phyloP scores from a whole-genome alignment of 2,888 invertebrate genomes.

The Cryptus viduatorius region DNA sequence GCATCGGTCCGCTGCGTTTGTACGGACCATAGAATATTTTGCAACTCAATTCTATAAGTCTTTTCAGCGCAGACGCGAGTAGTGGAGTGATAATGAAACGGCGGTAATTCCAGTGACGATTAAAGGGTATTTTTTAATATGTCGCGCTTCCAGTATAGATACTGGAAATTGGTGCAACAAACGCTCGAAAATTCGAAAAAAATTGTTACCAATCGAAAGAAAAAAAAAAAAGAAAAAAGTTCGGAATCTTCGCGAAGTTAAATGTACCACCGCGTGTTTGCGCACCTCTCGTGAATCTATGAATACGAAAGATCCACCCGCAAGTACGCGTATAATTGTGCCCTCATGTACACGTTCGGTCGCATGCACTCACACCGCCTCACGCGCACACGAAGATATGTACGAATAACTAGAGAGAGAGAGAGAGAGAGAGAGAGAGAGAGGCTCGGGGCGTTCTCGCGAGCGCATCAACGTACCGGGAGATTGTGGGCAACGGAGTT shows the following conservation, averaged over 20 bases:
- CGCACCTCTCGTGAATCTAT: constrained; percentile 17
- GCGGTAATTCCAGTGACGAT: background rate
- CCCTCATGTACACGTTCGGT: constrained; percentile 21
- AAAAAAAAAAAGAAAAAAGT: background rate
- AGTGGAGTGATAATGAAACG: background rate
- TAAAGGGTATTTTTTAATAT: background rate
- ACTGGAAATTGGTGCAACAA: background rate
- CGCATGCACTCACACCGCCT: constrained; percentile 38
- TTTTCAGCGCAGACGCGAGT: no score
- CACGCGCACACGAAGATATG: background rate
- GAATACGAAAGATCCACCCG: constrained; percentile 36
- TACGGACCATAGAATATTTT: no score
- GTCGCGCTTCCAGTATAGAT: background rate
- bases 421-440: constrained; percentile 23
- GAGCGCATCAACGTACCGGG: constrained; percentile 51
- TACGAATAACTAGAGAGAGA: constrained; percentile 19
- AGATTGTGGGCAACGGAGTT: constrained; percentile 19
- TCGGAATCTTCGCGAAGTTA: background rate
- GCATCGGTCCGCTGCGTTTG: no score
- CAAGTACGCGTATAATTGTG: constrained; percentile 36
- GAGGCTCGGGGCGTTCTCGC: constrained; percentile 58
- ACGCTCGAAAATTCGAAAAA: background rate
- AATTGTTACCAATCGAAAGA: background rate
- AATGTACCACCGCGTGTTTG: background rate
- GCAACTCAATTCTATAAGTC: no score